Evolutionary conservation across 1,140 invertebrate genomes (phyloP).

Genomic region (Zaprionus gabonicus): DNA sequence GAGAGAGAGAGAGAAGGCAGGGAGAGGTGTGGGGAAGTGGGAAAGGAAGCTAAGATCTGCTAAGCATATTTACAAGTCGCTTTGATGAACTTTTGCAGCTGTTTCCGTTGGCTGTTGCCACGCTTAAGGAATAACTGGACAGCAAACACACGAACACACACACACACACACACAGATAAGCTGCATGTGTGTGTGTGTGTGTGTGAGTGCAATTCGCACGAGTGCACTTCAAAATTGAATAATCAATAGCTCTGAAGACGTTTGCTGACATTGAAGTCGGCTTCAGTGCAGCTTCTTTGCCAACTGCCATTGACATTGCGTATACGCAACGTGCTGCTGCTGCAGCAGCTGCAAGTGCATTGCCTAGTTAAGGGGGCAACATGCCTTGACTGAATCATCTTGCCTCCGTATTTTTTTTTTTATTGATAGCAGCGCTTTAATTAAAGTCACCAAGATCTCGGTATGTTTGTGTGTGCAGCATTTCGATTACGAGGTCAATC

Average conservation of each 20-base stretch:
- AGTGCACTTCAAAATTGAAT: constrained; percentile 60
- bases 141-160: not conserved
- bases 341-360: not conserved
- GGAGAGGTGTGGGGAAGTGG: not conserved
- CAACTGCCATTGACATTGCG: constrained; percentile 31
- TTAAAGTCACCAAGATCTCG: not conserved
- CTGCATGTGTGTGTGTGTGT: constrained; percentile 7
- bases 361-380: constrained; percentile 27
- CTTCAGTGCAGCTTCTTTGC: not conserved
- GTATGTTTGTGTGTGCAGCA: constrained; percentile 8
- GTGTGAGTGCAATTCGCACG: constrained; percentile 41
- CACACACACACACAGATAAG: not conserved
- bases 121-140: not conserved
- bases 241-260: constrained; percentile 56
- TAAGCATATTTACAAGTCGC: constrained; percentile 9
- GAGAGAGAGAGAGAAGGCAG: not conserved
- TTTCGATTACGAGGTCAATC: constrained; percentile 4
- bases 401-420: too few relatives aligned
- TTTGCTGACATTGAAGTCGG: constrained; percentile 18
- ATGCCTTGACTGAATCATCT: too few relatives aligned
- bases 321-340: constrained; percentile 44
- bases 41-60: not conserved
- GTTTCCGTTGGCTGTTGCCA: not conserved
- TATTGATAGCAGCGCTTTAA: not conserved
- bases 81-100: constrained; percentile 14